Evolutionary conservation across 2,888 invertebrate species (phyloP).

Genomic region (Acleris cristana): DNA sequence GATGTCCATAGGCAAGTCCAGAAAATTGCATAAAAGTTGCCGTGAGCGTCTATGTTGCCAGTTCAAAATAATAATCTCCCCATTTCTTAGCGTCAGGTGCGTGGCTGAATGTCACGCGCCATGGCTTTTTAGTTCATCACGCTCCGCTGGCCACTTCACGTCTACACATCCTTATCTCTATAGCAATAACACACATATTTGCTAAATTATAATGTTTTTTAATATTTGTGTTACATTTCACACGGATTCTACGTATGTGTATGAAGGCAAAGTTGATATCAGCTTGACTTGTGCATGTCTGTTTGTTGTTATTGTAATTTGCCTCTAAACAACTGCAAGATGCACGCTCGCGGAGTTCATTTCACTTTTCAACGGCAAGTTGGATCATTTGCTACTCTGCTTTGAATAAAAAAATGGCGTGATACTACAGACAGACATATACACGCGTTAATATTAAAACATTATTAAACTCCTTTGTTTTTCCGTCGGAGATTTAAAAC

Average conservation of each 20-base stretch:
- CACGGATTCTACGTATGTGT: background rate
- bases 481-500: no score
- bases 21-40: no score
- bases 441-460: no score
- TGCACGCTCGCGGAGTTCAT: constrained; percentile 5
- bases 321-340: background rate
- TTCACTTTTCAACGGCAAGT: constrained; percentile 12
- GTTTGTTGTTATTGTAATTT: constrained; percentile 2
- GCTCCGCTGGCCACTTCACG: background rate
- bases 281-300: background rate
- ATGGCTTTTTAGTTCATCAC: constrained; percentile 21
- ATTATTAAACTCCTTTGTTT: no score
- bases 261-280: background rate
- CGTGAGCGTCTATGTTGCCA: background rate
- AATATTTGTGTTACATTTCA: background rate
- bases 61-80: constrained; percentile 12
- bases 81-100: constrained; percentile 19
- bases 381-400: background rate
- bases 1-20: background rate
- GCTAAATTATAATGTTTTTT: background rate
- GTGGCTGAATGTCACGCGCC: constrained; percentile 19
- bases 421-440: no score
- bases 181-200: background rate
- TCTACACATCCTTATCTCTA: background rate
- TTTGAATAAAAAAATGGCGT: background rate